phyloP scores from a whole-genome alignment of 2,888 invertebrate genomes.

The Tryphoninae sp. region DNA sequence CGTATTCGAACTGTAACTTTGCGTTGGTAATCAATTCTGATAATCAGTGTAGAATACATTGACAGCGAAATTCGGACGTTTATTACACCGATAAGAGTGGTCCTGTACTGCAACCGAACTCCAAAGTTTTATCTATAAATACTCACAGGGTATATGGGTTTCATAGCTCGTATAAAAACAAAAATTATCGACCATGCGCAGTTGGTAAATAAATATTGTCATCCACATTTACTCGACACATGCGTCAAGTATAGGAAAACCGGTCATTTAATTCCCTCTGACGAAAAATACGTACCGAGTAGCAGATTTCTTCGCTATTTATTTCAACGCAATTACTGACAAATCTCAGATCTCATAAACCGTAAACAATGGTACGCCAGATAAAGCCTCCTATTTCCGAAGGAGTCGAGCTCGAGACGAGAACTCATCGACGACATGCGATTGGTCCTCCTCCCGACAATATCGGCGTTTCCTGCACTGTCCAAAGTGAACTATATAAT shows the following conservation, averaged over 20 bases:
- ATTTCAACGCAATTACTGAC: not conserved
- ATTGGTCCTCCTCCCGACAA: constrained; percentile 47
- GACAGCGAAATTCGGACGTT: not conserved
- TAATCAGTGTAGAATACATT: not conserved
- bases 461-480: constrained; percentile 57
- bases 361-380: constrained; percentile 47
- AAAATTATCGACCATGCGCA: not conserved
- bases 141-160: not conserved
- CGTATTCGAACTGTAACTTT: not conserved
- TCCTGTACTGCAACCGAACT: not conserved
- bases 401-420: constrained; percentile 20
- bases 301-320: too few species aligned
- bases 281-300: too few species aligned
- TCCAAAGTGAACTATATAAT: constrained; percentile 37
- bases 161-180: not conserved
- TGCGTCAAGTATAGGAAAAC: not conserved
- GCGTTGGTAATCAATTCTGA: not conserved
- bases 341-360: not conserved
- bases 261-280: not conserved
- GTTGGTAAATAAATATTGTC: not conserved
- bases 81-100: not conserved
- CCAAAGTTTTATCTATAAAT: not conserved
- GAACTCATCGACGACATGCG: constrained; percentile 48
- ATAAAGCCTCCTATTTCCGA: constrained; percentile 21
- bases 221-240: not conserved